Evolutionary conservation across 2,888 invertebrate species (phyloP).

Genomic region (Rambutsinella grinnellia): DNA sequence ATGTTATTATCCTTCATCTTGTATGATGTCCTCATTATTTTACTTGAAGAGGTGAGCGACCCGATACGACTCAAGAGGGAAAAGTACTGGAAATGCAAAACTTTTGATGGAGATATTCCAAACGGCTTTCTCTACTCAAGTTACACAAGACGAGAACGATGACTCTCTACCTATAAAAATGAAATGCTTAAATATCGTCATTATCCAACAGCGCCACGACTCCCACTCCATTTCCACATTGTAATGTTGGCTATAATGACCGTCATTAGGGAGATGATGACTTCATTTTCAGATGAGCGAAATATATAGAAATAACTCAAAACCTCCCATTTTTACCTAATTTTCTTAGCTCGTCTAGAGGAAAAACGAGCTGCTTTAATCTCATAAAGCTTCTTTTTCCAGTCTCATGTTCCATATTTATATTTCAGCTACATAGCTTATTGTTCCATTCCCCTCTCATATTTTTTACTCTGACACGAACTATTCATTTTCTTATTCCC

Average conservation of each 20-base stretch:
- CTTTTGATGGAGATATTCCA: neutral
- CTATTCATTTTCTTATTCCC: no score
- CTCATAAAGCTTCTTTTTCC: no score
- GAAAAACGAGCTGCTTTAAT: no score
- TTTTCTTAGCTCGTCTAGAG: neutral
- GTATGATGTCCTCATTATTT: conserved; percentile 6
- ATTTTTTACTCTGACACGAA: no score
- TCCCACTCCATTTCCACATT: conserved; percentile 46
- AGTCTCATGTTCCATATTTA: no score
- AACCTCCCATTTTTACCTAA: neutral
- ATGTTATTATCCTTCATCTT: conserved; percentile 23
- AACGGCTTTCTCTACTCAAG: neutral
- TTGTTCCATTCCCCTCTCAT: no score
- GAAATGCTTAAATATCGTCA: conserved; percentile 15
- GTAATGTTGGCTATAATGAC: conserved; percentile 55
- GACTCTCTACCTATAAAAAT: conserved; percentile 1
- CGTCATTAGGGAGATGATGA: conserved; percentile 53
- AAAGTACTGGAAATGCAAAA: neutral
- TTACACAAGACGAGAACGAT: neutral
- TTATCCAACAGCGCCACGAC: conserved; percentile 14
- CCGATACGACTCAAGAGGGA: neutral
- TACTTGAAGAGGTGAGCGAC: conserved; percentile 24
- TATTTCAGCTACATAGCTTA: no score
- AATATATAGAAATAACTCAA: no score
- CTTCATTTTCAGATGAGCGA: conserved; percentile 51